Conservation (phyloP, 2,888 invertebrate species). For the Polylopha cassiicola region DNA sequence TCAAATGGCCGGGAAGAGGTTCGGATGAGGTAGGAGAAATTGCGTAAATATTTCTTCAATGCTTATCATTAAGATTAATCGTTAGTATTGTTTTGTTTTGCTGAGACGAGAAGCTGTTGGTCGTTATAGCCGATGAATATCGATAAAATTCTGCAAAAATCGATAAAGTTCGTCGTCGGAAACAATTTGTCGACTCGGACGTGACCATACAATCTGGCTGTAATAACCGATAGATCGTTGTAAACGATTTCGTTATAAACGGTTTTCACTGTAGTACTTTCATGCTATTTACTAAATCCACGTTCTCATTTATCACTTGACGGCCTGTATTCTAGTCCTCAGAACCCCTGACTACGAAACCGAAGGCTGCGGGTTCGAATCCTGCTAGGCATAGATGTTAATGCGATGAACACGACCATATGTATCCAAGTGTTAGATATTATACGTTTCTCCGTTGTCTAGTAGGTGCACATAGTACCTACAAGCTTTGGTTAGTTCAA, state of each 20-base stretch:
- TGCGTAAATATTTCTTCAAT: conserved; percentile 20
- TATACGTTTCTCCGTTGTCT: no score
- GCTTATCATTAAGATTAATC: conserved; percentile 27
- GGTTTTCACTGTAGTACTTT: conserved; percentile 1
- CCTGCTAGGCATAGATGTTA: no score
- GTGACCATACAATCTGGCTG: conserved; percentile 17
- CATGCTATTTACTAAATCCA: no score
- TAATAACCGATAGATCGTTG: not conserved
- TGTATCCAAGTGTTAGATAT: no score
- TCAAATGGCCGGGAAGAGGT: conserved; percentile 24
- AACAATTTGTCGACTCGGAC: conserved; percentile 28
- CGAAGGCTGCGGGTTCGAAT: no score
- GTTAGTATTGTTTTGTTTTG: conserved; percentile 27
- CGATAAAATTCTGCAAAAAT: conserved; percentile 10
- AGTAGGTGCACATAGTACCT: no score
- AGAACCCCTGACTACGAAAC: no score
- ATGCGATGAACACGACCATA: no score
- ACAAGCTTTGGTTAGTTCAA: no score
- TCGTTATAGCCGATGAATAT: conserved; percentile 26
- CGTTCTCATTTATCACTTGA: no score
- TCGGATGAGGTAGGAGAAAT: conserved; percentile 24
- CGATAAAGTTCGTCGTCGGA: conserved; percentile 25
- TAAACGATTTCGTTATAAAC: not conserved
- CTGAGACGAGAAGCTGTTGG: conserved; percentile 25
- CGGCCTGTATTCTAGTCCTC: no score